Evolutionary conservation across 2,113 vertebrate species (phyloP), one percentile per base, ranked within the genome.

Genomic region (Carassius gibelio): DNA sequence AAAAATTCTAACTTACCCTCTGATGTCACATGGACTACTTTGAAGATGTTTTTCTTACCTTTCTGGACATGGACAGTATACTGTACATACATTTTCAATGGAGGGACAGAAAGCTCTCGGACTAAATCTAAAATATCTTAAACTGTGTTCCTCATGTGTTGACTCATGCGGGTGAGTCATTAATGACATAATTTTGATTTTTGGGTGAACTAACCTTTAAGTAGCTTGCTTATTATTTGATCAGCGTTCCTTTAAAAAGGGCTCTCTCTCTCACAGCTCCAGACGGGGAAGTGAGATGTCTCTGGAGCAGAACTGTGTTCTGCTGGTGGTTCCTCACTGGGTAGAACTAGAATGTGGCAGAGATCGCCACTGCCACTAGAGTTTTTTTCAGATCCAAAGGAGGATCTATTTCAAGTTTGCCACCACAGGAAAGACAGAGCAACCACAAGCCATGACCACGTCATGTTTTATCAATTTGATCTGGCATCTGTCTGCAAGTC

Each of bases 331-430:
- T 84, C 45, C 57, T 48, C 45, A 36, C 15, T 62, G 82, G 72
- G 72, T 66, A 59, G 55, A 71, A 26, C 19, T 11, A 17, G n/a
- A 66, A 72, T 15, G 5, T 50, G 75, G 84, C 55, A 42, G 74
- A 52, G 48, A 42, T 38, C 26, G 36, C 13, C 81, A 36, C 55
- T 50, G n/a, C 45, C 19, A 11, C 1, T 69, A 7, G 7, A 30
- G 55, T 48, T 86, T 69, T 69, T 66, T 74, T 81, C 13, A 76
- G 42, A 38, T 83, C 48, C 62, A 69, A 17, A 85, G 80, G 77
- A 45, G 14, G 34, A 36, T 59, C 75, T 50, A 80, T 68, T 78
- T 85, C 3, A 66, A 75, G 72, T 71, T 61, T 57, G 4, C 38
- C 30, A 66, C 61, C 36, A 62, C 14, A 84, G 76, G 52, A 82